Evolutionary conservation across 2,113 vertebrate species (phyloP).

Genomic region (Indri indri): DNA sequence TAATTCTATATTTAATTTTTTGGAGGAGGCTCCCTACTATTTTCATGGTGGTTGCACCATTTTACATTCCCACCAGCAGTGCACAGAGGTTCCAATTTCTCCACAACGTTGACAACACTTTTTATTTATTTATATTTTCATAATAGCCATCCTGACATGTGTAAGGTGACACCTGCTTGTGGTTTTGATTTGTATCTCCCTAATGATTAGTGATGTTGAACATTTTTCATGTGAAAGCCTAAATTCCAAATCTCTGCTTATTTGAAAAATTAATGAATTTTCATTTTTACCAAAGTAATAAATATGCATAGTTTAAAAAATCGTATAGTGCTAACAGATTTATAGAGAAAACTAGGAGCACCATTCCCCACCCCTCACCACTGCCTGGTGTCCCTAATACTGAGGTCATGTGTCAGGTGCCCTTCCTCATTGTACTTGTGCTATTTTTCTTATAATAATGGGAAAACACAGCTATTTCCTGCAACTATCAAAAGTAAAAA

Average conservation of each 20-base stretch:
- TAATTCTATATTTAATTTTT: not conserved
- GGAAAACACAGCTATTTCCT: not conserved
- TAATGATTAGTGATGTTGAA: not conserved
- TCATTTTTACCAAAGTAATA: not conserved
- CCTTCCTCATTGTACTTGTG: not conserved
- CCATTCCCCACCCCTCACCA: not conserved
- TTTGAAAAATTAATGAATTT: not conserved
- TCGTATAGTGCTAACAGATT: not conserved
- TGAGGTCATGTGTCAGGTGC: not conserved
- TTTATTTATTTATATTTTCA: not conserved
- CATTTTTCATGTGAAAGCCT: not conserved
- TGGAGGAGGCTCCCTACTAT: not conserved
- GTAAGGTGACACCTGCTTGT: not conserved
- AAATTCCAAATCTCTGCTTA: not conserved
- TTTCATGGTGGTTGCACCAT: not conserved
- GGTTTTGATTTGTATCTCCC: not conserved
- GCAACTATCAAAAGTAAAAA: not conserved
- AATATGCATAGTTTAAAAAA: not conserved
- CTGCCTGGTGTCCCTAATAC: not conserved
- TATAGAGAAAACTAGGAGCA: not conserved
- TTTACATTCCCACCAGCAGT: not conserved
- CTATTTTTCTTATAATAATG: not conserved
- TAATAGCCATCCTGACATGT: not conserved
- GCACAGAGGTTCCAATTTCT: not conserved
- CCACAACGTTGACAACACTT: not conserved